A percentile compares a stretch with the other conserved stretches of the same genome.
These are phyloP conservation scores for Pseudomugil tenellus DNA, from an alignment of 2,797 vertebrate species.

Conservation along the genomic window DNA sequence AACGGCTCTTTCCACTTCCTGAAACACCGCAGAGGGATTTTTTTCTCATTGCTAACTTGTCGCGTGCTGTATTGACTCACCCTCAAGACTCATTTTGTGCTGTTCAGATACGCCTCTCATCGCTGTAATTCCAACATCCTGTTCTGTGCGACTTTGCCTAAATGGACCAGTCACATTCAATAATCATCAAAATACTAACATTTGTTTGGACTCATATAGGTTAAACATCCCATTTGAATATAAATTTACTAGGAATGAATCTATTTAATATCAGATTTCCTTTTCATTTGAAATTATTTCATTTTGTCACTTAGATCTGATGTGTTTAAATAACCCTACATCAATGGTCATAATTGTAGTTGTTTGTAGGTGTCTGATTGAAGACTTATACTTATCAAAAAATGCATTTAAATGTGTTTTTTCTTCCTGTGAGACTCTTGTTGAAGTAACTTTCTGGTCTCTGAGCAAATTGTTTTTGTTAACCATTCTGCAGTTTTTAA, in stretches of 20 bases:
- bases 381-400: too few relatives aligned
- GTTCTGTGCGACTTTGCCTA: too few relatives aligned
- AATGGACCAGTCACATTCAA: too few relatives aligned
- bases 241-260: not conserved
- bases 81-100: not conserved
- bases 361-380: too few relatives aligned
- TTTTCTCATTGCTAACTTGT: not conserved
- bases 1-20: not conserved
- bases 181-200: too few relatives aligned
- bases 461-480: too few relatives aligned
- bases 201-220: not conserved
- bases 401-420: too few relatives aligned
- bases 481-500: too few relatives aligned
- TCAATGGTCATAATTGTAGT: not conserved
- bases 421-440: too few relatives aligned
- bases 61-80: not conserved
- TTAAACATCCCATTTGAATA: not conserved
- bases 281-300: not conserved
- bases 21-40: not conserved
- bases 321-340: not conserved
- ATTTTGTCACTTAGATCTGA: not conserved
- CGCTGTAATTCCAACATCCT: too few relatives aligned
- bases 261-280: too few relatives aligned
- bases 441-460: too few relatives aligned
- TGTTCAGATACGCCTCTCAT: not conserved